Conservation (phyloP, 1,140 invertebrate genomes). For the Drosophila melanica region DNA sequence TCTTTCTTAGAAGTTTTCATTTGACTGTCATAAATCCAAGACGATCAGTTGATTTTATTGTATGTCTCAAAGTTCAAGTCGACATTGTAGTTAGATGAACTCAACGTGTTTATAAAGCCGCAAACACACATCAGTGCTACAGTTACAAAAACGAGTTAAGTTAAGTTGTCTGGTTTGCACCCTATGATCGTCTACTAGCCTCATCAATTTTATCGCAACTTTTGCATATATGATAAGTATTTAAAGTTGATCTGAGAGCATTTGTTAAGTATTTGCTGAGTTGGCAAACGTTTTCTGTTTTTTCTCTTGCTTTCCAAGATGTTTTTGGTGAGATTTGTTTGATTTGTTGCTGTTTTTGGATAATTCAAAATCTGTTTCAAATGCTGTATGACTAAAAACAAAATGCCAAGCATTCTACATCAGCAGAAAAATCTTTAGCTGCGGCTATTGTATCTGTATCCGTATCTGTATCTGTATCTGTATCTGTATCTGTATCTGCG, state of each 20-base stretch:
- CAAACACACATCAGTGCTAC: neutral
- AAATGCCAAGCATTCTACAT: slow-evolving; percentile 47
- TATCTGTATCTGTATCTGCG: neutral
- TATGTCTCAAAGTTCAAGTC: too few species aligned
- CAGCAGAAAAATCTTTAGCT: slow-evolving; percentile 54
- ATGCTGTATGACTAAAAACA: slow-evolving; percentile 50
- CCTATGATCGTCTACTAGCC: too few species aligned
- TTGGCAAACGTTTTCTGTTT: slow-evolving; percentile 45
- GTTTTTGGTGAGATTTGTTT: slow-evolving; percentile 45
- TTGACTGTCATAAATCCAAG: too few species aligned
- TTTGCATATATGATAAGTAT: slow-evolving; percentile 10
- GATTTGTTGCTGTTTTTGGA: slow-evolving; percentile 31
- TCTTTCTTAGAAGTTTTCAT: too few species aligned
- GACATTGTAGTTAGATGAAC: neutral
- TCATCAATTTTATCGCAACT: neutral
- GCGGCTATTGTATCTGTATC: slow-evolving; percentile 19
- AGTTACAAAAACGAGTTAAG: neutral
- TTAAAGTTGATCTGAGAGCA: slow-evolving; percentile 34
- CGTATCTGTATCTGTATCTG: slow-evolving; percentile 22
- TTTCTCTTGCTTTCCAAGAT: slow-evolving; percentile 50
- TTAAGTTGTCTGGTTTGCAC: too few species aligned
- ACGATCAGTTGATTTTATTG: too few species aligned
- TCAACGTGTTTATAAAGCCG: neutral
- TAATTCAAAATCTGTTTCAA: slow-evolving; percentile 32
- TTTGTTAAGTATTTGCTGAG: slow-evolving; percentile 45